These are phyloP conservation scores for Struthidea cinerea DNA, from an alignment of 2,113 vertebrate genomes.

Conservation along the genomic window DNA sequence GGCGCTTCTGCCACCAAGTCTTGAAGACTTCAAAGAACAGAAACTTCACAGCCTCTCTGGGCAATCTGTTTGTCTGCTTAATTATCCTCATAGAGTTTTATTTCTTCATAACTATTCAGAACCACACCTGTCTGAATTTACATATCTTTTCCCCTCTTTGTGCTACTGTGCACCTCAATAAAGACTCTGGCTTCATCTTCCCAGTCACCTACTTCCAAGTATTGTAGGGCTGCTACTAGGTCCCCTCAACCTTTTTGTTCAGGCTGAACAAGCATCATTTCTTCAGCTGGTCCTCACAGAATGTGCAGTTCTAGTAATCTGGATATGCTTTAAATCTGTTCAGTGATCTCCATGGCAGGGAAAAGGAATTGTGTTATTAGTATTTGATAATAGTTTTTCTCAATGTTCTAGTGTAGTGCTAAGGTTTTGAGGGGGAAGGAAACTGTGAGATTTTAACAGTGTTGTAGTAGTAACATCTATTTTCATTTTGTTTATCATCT, in stretches of 20 bases:
- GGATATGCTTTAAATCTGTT: not conserved
- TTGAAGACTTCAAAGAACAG: not conserved
- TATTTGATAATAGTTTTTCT: not conserved
- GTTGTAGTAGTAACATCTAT: not conserved
- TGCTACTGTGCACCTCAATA: not conserved
- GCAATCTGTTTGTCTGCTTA: not conserved
- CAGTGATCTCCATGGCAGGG: not conserved
- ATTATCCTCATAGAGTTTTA: not conserved
- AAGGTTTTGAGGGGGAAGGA: not conserved
- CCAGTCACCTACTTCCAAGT: not conserved
- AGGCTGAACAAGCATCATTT: accelerated
- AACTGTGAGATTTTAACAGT: not conserved
- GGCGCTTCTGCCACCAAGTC: not conserved
- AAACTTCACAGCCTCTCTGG: not conserved
- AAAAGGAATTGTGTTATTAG: not conserved
- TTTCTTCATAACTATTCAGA: not conserved
- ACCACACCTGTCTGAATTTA: not conserved
- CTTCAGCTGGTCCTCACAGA: not conserved
- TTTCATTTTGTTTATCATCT: not conserved
- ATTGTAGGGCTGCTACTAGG: not conserved
- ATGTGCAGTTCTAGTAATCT: not conserved
- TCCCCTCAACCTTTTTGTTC: not conserved
- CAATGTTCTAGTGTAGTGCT: not conserved
- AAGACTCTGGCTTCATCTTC: not conserved
- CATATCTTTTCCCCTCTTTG: not conserved